Evolutionary conservation across 2,113 vertebrate genomes (phyloP), one percentile per base, ranked within the genome.

Genomic region (Platysternon megacephalum): DNA sequence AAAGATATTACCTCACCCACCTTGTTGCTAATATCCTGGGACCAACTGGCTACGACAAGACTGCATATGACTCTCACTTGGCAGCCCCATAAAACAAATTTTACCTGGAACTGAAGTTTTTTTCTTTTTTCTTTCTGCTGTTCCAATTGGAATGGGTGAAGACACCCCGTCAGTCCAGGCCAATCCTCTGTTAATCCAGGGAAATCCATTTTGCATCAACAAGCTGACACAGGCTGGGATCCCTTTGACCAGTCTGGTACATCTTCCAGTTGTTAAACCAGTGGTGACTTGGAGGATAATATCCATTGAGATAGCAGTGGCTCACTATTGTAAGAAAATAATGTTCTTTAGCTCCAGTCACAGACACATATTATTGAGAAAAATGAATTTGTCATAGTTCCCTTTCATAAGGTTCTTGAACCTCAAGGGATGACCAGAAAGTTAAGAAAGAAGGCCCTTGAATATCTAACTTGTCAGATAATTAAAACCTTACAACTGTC

Each of bases 161-260:
- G 56, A 35, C 76, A 80, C 55, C 44, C 79, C 44, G 13, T 39
- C 28, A 87, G 58, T 61, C 52, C 44, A 80, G 93, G 80, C 29
- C 83, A 97, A 95, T 93, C 92, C 85, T 88, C 84, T 84, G 28
- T 74, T 95, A 96, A 98, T 93, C 91, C 72, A 53, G 14, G 79
- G 65, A 96, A 95, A 97, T 94, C 91, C 86, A n/a, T 90, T 93
- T 97, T 96, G 90, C 55, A 44, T 94, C 2, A 0, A 55, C 87
- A 86, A 49, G 76, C 90, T 85, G 95, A 92, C 94, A 94, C 0
- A 85, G 85, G 42, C 82, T 92, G 68, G 4, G 13, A 90, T 95
- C 86, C 42, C 80, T 80, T 72, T 5, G 26, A 26, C 88, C 39
- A 80, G 68, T 35, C 74, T 89, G 92, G 85, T 53, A 28, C 85